These are phyloP conservation scores for Scomber colias DNA, from an alignment of 2,113 vertebrate genomes.

Conservation along the genomic window DNA sequence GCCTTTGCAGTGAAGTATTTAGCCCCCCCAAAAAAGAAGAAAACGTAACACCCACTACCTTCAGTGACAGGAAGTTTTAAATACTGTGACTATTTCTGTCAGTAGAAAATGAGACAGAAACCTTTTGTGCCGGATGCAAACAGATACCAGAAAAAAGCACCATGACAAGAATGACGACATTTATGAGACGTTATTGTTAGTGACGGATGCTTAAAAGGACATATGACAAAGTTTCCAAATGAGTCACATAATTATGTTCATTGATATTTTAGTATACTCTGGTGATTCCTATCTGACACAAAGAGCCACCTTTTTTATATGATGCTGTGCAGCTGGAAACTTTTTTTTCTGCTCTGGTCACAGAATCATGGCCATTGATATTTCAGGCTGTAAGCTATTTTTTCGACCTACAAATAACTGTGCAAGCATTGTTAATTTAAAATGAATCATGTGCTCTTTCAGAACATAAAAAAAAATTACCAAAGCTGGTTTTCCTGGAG, in stretches of 20 bases:
- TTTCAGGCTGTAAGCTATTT: neutral
- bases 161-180: neutral
- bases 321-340: neutral
- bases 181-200: neutral
- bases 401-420: neutral
- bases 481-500: slow-evolving; percentile 24
- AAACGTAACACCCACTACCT: neutral
- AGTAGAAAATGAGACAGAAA: slow-evolving; percentile 1
- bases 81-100: neutral
- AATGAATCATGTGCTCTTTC: neutral
- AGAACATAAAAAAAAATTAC: slow-evolving; percentile 6
- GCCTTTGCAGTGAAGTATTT: too few species aligned
- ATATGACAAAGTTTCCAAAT: neutral
- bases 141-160: neutral
- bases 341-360: neutral
- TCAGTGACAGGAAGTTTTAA: neutral
- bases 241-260: neutral
- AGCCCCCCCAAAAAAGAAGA: too few species aligned
- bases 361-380: neutral
- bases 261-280: too few species aligned
- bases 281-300: too few species aligned
- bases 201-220: neutral
- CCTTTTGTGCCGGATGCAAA: neutral
- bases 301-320: neutral
- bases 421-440: neutral